A percentile compares a stretch with the other conserved stretches of the same genome.
Evolutionary conservation across 2,113 vertebrate genomes (phyloP).

Genomic region (Rhizomys pruinosus): DNA sequence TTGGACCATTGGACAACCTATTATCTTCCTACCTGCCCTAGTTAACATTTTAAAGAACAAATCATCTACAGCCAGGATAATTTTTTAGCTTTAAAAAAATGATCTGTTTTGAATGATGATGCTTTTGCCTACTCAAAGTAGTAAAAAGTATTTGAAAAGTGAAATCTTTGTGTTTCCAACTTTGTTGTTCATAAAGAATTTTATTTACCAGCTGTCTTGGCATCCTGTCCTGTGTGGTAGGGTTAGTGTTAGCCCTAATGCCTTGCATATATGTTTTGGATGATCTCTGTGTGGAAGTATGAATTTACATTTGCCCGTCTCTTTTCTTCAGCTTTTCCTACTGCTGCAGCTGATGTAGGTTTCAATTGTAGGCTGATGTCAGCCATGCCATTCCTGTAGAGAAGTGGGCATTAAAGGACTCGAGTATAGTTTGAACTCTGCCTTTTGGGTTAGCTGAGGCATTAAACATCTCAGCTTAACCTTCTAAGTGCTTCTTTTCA

Average conservation of each 20-base stretch:
- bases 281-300: not conserved
- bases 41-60: conserved; percentile 89
- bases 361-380: not conserved
- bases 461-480: not conserved
- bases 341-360: conserved; percentile 1
- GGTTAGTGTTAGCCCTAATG: conserved; percentile 73
- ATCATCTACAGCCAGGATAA: conserved; percentile 89
- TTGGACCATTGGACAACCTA: conserved; percentile 94
- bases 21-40: conserved; percentile 91
- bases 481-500: conserved; percentile 35
- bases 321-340: not conserved
- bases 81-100: conserved; percentile 78
- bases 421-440: not conserved
- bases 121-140: conserved; percentile 80
- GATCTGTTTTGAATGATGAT: conserved; percentile 78
- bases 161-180: conserved; percentile 82
- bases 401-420: not conserved
- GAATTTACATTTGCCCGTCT: conserved; percentile 58
- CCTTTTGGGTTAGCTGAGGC: not conserved
- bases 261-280: not conserved
- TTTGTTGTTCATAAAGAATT: conserved; percentile 83
- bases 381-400: not conserved
- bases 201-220: conserved; percentile 72
- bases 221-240: conserved; percentile 70
- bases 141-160: conserved; percentile 86